Conservation (phyloP, 2,888 invertebrate species). For the Kuschelorhynchus macadamiae region DNA sequence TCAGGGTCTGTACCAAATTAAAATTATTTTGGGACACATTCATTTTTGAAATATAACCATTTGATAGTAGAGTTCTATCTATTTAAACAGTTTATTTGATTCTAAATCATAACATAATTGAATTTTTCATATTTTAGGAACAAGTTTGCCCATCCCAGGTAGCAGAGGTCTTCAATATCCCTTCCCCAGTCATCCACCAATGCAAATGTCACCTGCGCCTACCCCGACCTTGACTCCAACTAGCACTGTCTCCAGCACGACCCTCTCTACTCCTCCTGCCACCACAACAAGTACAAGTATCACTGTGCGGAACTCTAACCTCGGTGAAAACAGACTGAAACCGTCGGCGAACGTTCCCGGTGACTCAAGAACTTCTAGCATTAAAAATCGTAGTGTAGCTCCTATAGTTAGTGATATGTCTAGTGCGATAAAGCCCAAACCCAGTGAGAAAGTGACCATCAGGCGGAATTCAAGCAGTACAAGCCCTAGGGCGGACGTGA, state of each 20-base stretch:
- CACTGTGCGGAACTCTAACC: slow-evolving; percentile 49
- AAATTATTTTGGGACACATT: no score
- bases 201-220: slow-evolving; percentile 62
- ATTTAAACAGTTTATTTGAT: no score
- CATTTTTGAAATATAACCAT: no score
- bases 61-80: no score
- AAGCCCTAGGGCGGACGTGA: slow-evolving; percentile 59
- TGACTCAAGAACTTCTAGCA: slow-evolving; percentile 64
- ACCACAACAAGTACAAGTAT: slow-evolving; percentile 52
- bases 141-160: slow-evolving; percentile 59
- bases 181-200: slow-evolving; percentile 83
- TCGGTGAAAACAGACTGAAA: slow-evolving; percentile 65
- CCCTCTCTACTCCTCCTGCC: slow-evolving; percentile 45
- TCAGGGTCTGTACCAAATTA: no score
- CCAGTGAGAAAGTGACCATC: slow-evolving; percentile 59
- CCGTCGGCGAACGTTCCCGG: slow-evolving; percentile 61
- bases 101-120: no score
- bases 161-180: slow-evolving; percentile 81
- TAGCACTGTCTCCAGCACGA: not conserved
- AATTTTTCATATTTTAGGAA: slow-evolving; percentile 38
- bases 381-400: slow-evolving; percentile 47
- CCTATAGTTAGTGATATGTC: slow-evolving; percentile 46
- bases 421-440: slow-evolving; percentile 52
- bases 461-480: slow-evolving; percentile 57
- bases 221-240: slow-evolving; percentile 8